Percentiles rank a stretch among this genome's conserved stretches.
Evolutionary conservation across 2,113 vertebrate genomes (phyloP).

Genomic region (Entomyzon cyanotis): DNA sequence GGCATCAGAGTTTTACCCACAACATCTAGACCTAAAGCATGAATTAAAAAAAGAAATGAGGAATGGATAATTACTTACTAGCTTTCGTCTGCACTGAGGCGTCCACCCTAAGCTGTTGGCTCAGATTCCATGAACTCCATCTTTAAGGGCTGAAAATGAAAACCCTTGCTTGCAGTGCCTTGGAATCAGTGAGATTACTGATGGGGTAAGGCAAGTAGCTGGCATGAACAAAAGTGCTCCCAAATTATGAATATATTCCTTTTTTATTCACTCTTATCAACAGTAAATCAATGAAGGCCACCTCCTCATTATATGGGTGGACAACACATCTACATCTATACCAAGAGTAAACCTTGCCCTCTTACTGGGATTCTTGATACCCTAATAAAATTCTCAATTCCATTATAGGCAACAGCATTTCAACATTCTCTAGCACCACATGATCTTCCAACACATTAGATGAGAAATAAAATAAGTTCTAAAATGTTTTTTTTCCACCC

Average conservation of each 20-base stretch:
- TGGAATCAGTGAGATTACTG: neutral
- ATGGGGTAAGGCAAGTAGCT: neutral
- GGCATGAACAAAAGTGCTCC: neutral
- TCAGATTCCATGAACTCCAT: neutral
- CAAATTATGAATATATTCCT: neutral
- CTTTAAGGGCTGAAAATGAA: neutral
- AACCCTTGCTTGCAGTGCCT: neutral
- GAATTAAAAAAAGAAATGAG: neutral
- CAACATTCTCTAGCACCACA: neutral
- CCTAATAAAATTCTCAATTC: neutral
- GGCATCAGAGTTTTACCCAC: neutral
- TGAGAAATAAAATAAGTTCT: neutral
- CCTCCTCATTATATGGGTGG: neutral
- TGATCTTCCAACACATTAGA: conserved; percentile 54
- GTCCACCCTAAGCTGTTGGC: neutral
- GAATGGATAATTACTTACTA: neutral
- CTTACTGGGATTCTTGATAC: neutral
- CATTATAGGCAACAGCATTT: neutral
- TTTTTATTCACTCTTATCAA: neutral
- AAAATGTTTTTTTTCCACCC: neutral
- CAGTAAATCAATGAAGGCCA: neutral
- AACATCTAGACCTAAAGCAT: neutral
- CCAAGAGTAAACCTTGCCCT: neutral
- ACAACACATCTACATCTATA: neutral
- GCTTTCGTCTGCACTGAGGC: neutral